Evolutionary conservation across 2,113 vertebrate species (phyloP), one percentile per base, ranked within the genome.

Genomic region (Thamnophis sirtalis): DNA sequence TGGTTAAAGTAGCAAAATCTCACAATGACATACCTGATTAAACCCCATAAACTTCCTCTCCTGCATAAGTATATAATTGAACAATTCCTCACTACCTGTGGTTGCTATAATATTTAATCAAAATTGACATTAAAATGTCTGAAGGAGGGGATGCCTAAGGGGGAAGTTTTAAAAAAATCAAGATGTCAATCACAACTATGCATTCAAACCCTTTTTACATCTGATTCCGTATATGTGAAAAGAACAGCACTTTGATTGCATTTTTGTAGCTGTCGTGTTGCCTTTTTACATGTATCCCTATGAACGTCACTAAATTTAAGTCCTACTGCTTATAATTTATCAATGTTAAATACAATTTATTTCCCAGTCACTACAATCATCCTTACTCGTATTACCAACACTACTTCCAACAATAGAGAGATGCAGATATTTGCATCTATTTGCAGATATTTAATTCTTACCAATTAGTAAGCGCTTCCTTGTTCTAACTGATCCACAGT

Each of bases 401-500:
- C 9, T 48, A 89, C 3, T 8, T 56, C 13, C 13, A 91, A 28
- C 38, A 49, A 55, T 2, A 7, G 1, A 9, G 38, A 15, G 51
- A 21, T 28, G 2, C 24, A 55, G 15, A 28, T n/a, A 5, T 88
- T 89, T 63, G 11, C 19, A n/a, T 89, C n/a, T n/a, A n/a, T n/a
- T n/a, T n/a, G n/a, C n/a, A n/a, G n/a, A n/a, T n/a, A n/a, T n/a
- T n/a, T 60, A 94, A 88, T 9, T 95, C 98, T 98, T 98, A 99
- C 99, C 99, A 19, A 99, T 96, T 94, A 99, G 97, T 49, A 97
- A 94, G 53, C 99, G 98, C 95, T 98, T 99, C 93, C 99, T 98
- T 91, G 98, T 99, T 93, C 99, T 98, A 93, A 99, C 98, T 88
- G 98, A 98, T 68, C 98, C 98, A n/a, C 99, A 99, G 96, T 99